A percentile compares a stretch with the other conserved stretches of the same genome.
Evolutionary conservation across 2,888 invertebrate genomes (phyloP).

Genomic region (Microplitis manilae): DNA sequence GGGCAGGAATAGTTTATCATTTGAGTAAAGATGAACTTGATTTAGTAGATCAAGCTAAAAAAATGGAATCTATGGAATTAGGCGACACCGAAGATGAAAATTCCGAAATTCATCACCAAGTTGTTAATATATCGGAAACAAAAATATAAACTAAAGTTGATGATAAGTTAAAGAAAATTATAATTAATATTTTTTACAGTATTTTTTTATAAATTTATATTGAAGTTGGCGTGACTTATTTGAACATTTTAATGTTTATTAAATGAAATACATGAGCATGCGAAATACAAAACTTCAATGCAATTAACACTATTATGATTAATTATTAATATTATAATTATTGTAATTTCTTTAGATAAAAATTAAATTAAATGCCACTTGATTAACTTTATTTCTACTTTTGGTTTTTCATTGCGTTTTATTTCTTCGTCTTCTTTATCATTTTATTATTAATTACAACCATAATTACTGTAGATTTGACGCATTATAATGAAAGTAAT

Average conservation of each 20-base stretch:
- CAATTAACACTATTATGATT: no score
- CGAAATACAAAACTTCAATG: slow-evolving; percentile 29
- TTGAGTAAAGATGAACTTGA: slow-evolving; percentile 75
- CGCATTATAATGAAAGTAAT: neutral
- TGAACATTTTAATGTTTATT: neutral
- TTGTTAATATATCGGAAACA: slow-evolving; percentile 56
- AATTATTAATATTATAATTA: no score
- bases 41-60: slow-evolving; percentile 62
- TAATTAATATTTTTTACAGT: slow-evolving; percentile 11
- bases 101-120: slow-evolving; percentile 38
- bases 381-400: no score
- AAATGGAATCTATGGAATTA: slow-evolving; percentile 58
- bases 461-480: neutral
- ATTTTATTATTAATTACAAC: neutral
- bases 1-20: slow-evolving; percentile 82
- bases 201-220: slow-evolving; percentile 29
- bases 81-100: slow-evolving; percentile 51
- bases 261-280: slow-evolving; percentile 18
- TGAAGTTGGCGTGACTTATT: slow-evolving; percentile 14
- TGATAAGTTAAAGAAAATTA: neutral
- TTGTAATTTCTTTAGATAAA: no score
- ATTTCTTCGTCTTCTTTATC: neutral
- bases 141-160: slow-evolving; percentile 54
- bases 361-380: no score
- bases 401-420: no score